Base-by-base conservation (phyloP, 2,888 invertebrate species). In the Hypsopygia costalis region DNA sequence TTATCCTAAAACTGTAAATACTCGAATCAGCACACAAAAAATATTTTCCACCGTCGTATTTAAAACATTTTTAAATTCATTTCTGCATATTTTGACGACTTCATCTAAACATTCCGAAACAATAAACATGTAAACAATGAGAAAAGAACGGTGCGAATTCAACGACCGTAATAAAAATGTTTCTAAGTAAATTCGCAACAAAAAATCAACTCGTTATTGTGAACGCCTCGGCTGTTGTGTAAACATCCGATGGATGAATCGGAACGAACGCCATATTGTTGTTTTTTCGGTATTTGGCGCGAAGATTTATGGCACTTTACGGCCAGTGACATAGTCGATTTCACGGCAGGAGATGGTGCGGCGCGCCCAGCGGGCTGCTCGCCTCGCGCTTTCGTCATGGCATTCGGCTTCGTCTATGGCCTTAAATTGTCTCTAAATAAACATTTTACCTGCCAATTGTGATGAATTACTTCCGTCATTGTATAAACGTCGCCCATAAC, bases 291-390 rank as follows among this genome's bases (percentile, higher is more conserved):
- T 56, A 65, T 69, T 76, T 58, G 67, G 57, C 64, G 66, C 52
- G 69, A 80, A 86, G 83, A 87, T 87, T 87, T 87, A 87, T 81
- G 78, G 69, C 52, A 83, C 87, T 87, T 87, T 87, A 87, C 81
- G 78, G 69, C 52, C 74, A 75, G 76, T 83, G 86, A 86, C 88
- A 86, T 80, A 82, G 85, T 86, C 81, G 81, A 87, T 87, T 86
- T 86, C 73, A 79, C 73, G 85, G 80, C 69, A 61, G 62, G 69
- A 57, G 56, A 53, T 53, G 50, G 52, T 39, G 61, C 55, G 76
- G 79, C 62, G 65, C 16, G 10, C 31, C n/a, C 39, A 28, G 27
- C 39, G 51, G 57, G 58, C 55, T 54, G 43, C 16, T 16, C 16
- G 16, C 49, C 48, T 53, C 50, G 64, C 50, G 64, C 69, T 69